Base-by-base conservation (phyloP, 2,797 vertebrate genomes). In the Syngnathus rostellatus region DNA sequence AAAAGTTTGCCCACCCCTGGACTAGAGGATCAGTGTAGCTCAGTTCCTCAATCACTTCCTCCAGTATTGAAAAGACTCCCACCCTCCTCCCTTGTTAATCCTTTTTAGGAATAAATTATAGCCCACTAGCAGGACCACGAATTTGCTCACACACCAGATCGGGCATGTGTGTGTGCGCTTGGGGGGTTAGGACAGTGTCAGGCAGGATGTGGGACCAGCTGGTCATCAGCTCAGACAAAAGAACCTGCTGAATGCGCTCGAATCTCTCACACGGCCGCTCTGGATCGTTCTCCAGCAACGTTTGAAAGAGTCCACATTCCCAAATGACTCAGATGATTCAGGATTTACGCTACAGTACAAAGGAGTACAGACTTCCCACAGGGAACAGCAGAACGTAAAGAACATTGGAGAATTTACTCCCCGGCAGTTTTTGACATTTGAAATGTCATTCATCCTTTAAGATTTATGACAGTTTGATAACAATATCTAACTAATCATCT, bases 171-270 rank as follows among this genome's bases (percentile, higher is more conserved):
- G 73, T 23, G 67, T 70, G 75, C 31, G 31, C 31, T 31, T 31
- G 31, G 31, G 31, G 67, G 75, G 50, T 5, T 23, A 57, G 55
- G 55, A 38, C 55, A 38, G 55, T 57, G 55, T 25, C 55, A 38
- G 81, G 83, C 83, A 90, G 88, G 88, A 89, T 85, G 86, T 80
- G 79, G 75, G 85, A 82, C 85, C 90, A 90, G 89, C 90, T 90
- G 89, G 85, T 89, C 85, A 84, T 85, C 82, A 75, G 84, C 84
- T 86, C 83, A 89, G 78, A 91, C 89, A 91, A 91, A 90, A 87
- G 84, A 86, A 85, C 80, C 82, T 86, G 81, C 82, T 89, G 83
- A 85, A 89, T 83, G 83, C 80, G 81, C 81, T 88, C 79, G 75
- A 68, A 77, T 74, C 90, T 87, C 81, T 88, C 80, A 82, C 76